These are phyloP conservation scores for Acromyrmex heyeri DNA, from an alignment of 1,140 invertebrate species.

Conservation along the genomic window DNA sequence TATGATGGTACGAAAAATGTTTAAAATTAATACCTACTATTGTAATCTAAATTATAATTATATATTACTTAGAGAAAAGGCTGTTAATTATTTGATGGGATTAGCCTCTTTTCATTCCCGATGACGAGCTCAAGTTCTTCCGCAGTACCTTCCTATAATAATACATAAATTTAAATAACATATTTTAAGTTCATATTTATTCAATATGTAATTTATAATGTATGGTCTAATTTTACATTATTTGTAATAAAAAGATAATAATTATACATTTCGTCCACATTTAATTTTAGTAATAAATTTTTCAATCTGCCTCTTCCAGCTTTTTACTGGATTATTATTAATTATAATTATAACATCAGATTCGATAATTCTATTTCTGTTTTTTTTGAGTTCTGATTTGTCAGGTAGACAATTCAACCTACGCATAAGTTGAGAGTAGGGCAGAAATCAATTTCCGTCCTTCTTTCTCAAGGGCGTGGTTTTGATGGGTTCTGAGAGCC, in stretches of 20 bases:
- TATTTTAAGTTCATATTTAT: not conserved
- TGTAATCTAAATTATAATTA: slow-evolving; percentile 26
- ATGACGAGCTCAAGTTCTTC: slow-evolving; percentile 30
- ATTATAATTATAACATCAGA: not conserved
- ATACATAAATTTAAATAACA: not conserved
- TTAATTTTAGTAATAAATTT: not conserved
- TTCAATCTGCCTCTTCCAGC: not conserved
- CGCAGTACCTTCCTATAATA: slow-evolving; percentile 18
- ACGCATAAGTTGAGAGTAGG: slow-evolving; percentile 9
- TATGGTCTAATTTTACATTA: not conserved
- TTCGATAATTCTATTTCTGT: not conserved
- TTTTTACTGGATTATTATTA: not conserved
- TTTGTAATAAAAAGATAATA: slow-evolving; percentile 10
- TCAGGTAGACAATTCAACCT: slow-evolving; percentile 17
- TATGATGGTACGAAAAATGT: not conserved
- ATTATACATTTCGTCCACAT: not conserved
- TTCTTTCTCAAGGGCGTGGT: slow-evolving; percentile 55
- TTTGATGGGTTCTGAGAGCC: slow-evolving; percentile 24
- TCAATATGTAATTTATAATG: not conserved
- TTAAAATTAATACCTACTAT: not conserved
- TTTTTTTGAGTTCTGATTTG: not conserved
- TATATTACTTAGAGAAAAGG: not conserved
- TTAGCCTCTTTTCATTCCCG: not conserved
- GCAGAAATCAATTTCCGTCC: slow-evolving; percentile 64
- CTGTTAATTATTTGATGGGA: slow-evolving; percentile 13